These are phyloP conservation scores for Dasyornis broadbenti DNA, from an alignment of 2,113 vertebrate genomes.

Conservation along the genomic window DNA sequence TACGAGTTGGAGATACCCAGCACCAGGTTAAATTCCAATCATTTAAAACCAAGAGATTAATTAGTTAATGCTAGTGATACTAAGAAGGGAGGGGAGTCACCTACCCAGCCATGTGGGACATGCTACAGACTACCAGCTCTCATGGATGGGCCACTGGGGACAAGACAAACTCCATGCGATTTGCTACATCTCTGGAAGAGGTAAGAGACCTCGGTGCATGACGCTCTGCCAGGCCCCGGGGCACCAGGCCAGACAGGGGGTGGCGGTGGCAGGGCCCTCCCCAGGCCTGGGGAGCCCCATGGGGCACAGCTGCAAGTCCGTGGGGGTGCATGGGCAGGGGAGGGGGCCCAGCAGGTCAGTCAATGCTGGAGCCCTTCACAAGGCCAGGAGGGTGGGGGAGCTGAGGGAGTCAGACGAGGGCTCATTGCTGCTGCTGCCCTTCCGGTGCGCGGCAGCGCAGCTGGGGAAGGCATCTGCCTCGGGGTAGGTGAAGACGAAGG, in stretches of 20 bases:
- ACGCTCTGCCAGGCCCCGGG: conserved; percentile 54
- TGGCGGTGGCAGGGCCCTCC: conserved; percentile 30
- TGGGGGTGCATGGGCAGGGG: conserved; percentile 10
- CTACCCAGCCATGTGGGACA: conserved; percentile 87
- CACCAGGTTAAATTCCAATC: conserved; percentile 84
- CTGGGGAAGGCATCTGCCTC: conserved; percentile 86
- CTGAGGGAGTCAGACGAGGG: conserved; percentile 94
- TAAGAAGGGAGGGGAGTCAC: conserved; percentile 72
- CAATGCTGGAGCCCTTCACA: conserved; percentile 75
- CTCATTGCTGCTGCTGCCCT: conserved; percentile 91
- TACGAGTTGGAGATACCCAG: conserved; percentile 84
- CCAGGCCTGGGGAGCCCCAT: conserved; percentile 47
- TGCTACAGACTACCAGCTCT: conserved; percentile 89
- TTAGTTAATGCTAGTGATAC: conserved; percentile 83
- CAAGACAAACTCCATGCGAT: conserved; percentile 89
- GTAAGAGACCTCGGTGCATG: conserved; percentile 69
- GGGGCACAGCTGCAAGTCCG: conserved; percentile 29
- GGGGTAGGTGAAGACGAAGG: conserved; percentile 91
- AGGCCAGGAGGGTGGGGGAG: conserved; percentile 93
- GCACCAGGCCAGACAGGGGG: conserved; percentile 42
- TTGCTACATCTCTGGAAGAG: conserved; percentile 93
- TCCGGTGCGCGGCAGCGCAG: conserved; percentile 83
- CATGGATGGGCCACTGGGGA: conserved; percentile 78
- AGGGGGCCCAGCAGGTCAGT: conserved; percentile 36
- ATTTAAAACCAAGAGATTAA: conserved; percentile 78